Percentiles rank a stretch among this genome's conserved stretches.
phyloP scores from a whole-genome alignment of 2,797 vertebrate genomes.

The Microhierax caerulescens region DNA sequence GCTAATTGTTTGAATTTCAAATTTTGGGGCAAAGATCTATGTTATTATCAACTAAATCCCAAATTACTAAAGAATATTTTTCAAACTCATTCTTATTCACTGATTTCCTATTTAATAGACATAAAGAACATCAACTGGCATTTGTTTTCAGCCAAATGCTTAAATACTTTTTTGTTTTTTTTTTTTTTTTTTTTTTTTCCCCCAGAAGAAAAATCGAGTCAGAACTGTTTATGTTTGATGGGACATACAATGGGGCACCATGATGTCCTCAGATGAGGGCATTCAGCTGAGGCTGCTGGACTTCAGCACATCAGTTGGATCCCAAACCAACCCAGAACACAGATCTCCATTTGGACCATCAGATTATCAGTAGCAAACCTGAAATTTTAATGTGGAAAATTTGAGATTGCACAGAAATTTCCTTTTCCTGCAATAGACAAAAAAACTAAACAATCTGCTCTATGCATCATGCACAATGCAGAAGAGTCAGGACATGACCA shows the following conservation, averaged over 20 bases:
- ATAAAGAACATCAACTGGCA: slow-evolving; percentile 14
- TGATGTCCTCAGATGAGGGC: not conserved
- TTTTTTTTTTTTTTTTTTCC: not conserved
- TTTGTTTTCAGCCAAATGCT: slow-evolving; percentile 41
- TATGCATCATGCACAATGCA: not conserved
- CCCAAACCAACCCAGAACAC: not conserved
- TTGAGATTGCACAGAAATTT: not conserved
- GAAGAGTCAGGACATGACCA: not conserved
- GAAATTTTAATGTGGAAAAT: not conserved
- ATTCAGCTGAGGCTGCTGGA: not conserved
- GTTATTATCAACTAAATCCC: slow-evolving; percentile 16
- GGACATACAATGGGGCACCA: not conserved
- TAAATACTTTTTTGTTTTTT: not conserved
- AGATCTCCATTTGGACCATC: not conserved
- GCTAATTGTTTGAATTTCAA: slow-evolving; percentile 17
- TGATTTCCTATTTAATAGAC: slow-evolving; percentile 44
- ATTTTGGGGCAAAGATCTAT: slow-evolving; percentile 14
- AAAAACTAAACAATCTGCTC: not conserved
- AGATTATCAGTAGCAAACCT: not conserved
- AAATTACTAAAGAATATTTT: slow-evolving; percentile 1
- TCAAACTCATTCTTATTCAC: slow-evolving; percentile 15
- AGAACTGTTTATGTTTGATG: not conserved
- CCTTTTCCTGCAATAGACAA: not conserved
- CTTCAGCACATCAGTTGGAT: not conserved
- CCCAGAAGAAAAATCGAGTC: not conserved